These are phyloP conservation scores for Rhynchopsitta pachyrhyncha DNA, from an alignment of 2,113 vertebrate genomes.

Conservation along the genomic window DNA sequence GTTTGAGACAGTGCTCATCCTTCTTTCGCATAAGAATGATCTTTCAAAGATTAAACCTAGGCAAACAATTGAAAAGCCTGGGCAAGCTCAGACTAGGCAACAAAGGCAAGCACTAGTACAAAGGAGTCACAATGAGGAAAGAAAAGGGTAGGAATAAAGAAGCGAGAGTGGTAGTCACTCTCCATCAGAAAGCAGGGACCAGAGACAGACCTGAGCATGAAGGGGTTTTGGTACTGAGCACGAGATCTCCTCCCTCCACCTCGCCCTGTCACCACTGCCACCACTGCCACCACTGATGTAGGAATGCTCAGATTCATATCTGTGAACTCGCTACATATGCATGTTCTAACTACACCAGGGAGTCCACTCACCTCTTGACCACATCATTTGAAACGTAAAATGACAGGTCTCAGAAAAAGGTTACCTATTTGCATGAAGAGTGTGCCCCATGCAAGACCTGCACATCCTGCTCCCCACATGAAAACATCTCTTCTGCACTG, in stretches of 20 bases:
- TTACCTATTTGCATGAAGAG: neutral
- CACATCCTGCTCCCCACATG: neutral
- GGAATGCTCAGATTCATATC: neutral
- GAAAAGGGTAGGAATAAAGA: neutral
- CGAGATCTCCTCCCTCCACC: neutral
- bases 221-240: neutral
- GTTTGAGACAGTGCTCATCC: neutral
- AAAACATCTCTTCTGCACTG: neutral
- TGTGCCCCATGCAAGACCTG: neutral
- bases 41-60: slow-evolving; percentile 39
- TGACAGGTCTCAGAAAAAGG: slow-evolving; percentile 13
- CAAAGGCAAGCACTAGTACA: slow-evolving; percentile 14
- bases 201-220: neutral
- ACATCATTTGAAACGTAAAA: slow-evolving; percentile 36
- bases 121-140: neutral
- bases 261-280: neutral
- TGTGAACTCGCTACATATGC: neutral
- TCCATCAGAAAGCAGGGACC: neutral
- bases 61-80: neutral
- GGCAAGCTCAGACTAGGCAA: slow-evolving; percentile 27
- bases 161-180: neutral
- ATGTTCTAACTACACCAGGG: neutral
- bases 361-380: slow-evolving; percentile 22
- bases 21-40: neutral
- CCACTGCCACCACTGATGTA: neutral